These are phyloP conservation scores for Pseudomyrmex dendroicus DNA, from an alignment of 1,140 invertebrate species.

Conservation along the genomic window DNA sequence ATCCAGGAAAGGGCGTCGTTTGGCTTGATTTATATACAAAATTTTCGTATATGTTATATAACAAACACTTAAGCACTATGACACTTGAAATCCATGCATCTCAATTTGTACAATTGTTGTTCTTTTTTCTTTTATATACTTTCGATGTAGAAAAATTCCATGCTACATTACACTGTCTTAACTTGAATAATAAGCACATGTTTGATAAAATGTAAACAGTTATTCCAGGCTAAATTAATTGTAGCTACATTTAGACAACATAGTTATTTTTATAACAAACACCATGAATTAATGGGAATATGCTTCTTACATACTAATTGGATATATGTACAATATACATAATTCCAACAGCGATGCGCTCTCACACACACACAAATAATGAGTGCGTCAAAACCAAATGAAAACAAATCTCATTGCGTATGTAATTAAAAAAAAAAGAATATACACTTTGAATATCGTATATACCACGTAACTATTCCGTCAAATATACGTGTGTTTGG, in stretches of 20 bases:
- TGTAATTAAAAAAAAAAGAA: no score
- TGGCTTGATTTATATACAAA: slow-evolving; percentile 60
- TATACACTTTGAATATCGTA: no score
- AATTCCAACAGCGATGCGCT: no score
- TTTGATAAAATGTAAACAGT: slow-evolving; percentile 68
- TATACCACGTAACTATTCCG: no score
- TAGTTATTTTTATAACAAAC: slow-evolving; percentile 62
- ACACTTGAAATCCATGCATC: slow-evolving; percentile 73
- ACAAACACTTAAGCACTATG: slow-evolving; percentile 71
- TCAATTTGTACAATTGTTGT: slow-evolving; percentile 73
- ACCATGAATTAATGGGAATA: slow-evolving; percentile 73
- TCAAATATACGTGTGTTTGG: no score
- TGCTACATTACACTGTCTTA: slow-evolving; percentile 73
- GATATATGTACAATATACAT: no score
- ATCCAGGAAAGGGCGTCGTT: slow-evolving; percentile 51
- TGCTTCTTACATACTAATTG: not conserved
- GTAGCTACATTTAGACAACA: slow-evolving; percentile 66
- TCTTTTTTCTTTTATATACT: slow-evolving; percentile 57
- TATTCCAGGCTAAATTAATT: slow-evolving; percentile 58
- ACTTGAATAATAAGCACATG: slow-evolving; percentile 69
- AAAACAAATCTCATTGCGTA: no score
- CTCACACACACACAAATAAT: no score
- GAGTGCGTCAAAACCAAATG: no score
- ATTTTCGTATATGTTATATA: slow-evolving; percentile 48
- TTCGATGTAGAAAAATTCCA: slow-evolving; percentile 67